Base-by-base conservation (phyloP, 2,888 invertebrate genomes). In the Cosmorhoe ocellata region DNA sequence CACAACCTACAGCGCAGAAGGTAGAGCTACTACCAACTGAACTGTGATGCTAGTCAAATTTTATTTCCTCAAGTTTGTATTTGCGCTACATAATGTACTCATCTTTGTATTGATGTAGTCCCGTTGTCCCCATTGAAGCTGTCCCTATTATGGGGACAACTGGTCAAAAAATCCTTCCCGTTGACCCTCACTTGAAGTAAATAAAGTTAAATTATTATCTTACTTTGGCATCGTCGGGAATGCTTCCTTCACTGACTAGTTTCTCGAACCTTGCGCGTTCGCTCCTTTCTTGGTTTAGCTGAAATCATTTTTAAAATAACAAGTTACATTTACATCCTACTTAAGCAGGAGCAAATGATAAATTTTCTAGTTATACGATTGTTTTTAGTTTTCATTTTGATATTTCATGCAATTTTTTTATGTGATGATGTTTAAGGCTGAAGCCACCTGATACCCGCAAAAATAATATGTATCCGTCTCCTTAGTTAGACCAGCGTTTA, bases 141-240 rank as follows among this genome's bases (percentile, higher is more conserved):
- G n/a, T n/a, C n/a, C n/a, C n/a, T n/a, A n/a, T n/a, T n/a, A n/a
- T n/a, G n/a, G n/a, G n/a, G n/a, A n/a, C n/a, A n/a, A n/a, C n/a
- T n/a, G n/a, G n/a, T n/a, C n/a, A n/a, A n/a, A n/a, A n/a, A n/a
- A n/a, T n/a, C n/a, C n/a, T n/a, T n/a, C n/a, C n/a, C n/a, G n/a
- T n/a, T n/a, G n/a, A n/a, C n/a, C n/a, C n/a, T n/a, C n/a, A n/a
- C n/a, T n/a, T n/a, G n/a, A n/a, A n/a, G n/a, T n/a, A n/a, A 18
- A 18, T 18, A 18, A 18, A 18, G 4, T 18, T 3, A 18, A 18
- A 3, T 2, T 18, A 28, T 28, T n/a, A 2, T 33, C 3, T 89
- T 51, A 94, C 96, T 91, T 98, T 98, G 18, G 97, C 96, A 78
- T 98, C 98, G 76, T 98, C 98, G 5, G 98, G 97, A 73, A 98